Conservation (phyloP, 2,797 vertebrate species). For the Pseudochromis fuscus region DNA sequence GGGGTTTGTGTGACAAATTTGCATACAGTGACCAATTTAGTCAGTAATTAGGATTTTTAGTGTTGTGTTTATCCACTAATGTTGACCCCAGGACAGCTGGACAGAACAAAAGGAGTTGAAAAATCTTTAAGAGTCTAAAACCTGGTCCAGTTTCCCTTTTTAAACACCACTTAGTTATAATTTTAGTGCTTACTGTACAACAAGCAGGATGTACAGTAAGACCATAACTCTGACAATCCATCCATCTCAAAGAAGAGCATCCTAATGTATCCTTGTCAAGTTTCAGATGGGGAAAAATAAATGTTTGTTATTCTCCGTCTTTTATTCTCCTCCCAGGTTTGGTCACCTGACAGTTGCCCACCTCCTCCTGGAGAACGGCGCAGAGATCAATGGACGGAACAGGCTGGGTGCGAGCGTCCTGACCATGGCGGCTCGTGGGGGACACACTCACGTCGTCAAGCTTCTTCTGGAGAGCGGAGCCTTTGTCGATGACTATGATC, state of each 20-base stretch:
- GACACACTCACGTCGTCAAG: conserved; percentile 91
- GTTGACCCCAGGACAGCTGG: no score
- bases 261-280: no score
- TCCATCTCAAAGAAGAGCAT: neutral
- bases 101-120: no score
- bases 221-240: neutral
- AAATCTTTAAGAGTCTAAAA: no score
- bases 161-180: neutral
- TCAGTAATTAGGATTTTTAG: no score
- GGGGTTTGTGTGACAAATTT: no score
- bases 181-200: neutral
- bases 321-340: conserved; percentile 81
- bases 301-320: neutral
- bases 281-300: no score
- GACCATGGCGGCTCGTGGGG: conserved; percentile 92
- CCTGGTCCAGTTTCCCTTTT: no score
- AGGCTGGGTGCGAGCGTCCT: conserved; percentile 93
- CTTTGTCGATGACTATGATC: conserved; percentile 89
- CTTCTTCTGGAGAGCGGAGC: conserved; percentile 92
- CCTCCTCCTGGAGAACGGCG: conserved; percentile 95
- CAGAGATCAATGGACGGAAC: conserved; percentile 94
- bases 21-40: no score
- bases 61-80: no score
- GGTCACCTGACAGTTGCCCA: conserved; percentile 91
- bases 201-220: no score